A percentile compares a stretch with the other conserved stretches of the same genome.
Evolutionary conservation across 2,888 invertebrate species (phyloP).

Genomic region (Ceriagrion tenellum): DNA sequence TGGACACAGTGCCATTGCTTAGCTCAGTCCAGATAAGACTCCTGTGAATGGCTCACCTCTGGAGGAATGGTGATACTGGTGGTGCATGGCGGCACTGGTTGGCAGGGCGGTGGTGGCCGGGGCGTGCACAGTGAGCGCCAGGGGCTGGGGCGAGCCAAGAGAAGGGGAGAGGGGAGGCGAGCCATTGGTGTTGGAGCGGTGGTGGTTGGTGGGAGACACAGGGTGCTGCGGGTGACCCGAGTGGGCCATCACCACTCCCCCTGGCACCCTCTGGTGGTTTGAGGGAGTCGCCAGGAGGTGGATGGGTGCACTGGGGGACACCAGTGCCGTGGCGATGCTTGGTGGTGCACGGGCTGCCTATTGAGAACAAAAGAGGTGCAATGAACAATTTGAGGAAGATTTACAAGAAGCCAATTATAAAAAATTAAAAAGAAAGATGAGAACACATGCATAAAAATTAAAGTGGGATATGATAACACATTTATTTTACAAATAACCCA

Average conservation of each 20-base stretch:
- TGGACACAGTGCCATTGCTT: too few relatives aligned
- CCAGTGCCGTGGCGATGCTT: constrained; percentile 77
- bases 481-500: too few relatives aligned
- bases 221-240: not conserved
- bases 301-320: constrained; percentile 77
- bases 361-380: not conserved
- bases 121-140: constrained; percentile 77
- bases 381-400: too few relatives aligned
- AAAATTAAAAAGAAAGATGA: too few relatives aligned
- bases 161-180: constrained; percentile 75
- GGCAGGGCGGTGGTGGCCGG: constrained; percentile 71
- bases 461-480: too few relatives aligned
- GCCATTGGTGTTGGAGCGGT: not conserved
- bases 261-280: not conserved
- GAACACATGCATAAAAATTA: too few relatives aligned
- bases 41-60: not conserved
- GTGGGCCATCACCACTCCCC: not conserved
- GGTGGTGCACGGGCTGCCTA: constrained; percentile 74
- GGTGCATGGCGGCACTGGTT: not conserved
- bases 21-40: too few relatives aligned
- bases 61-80: constrained; percentile 32
- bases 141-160: constrained; percentile 77
- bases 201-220: not conserved
- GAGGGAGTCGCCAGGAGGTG: constrained; percentile 78
- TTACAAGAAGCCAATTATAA: not conserved